Percentiles rank a stretch among this genome's conserved stretches.
Evolutionary conservation across 2,888 invertebrate species (phyloP).

Genomic region (Arctia plantaginis): DNA sequence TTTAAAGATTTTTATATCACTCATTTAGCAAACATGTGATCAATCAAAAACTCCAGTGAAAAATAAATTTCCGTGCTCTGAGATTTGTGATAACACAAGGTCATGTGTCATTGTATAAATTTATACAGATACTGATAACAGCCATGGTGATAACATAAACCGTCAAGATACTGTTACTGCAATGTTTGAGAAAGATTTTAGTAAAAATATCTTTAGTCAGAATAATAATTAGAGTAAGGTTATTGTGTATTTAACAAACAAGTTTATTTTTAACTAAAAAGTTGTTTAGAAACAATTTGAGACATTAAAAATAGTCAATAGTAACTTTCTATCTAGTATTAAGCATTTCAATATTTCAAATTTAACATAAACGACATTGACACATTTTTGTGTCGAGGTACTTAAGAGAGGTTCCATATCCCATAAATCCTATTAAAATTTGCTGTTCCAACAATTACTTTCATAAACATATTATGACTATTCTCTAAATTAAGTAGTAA

Average conservation of each 20-base stretch:
- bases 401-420: background rate
- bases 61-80: slow-evolving; percentile 33
- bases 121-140: slow-evolving; percentile 64
- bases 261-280: background rate
- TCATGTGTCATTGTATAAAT: slow-evolving; percentile 51
- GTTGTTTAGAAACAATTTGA: background rate
- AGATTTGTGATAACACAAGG: slow-evolving; percentile 44
- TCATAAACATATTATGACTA: background rate
- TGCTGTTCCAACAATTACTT: background rate
- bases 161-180: slow-evolving; percentile 56
- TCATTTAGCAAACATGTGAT: slow-evolving; percentile 25
- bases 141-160: slow-evolving; percentile 49
- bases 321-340: too few species aligned
- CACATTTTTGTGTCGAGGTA: background rate
- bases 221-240: background rate
- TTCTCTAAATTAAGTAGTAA: too few species aligned
- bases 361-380: background rate
- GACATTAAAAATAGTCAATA: background rate
- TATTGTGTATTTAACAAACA: background rate
- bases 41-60: slow-evolving; percentile 43
- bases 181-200: slow-evolving; percentile 33
- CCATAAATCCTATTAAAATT: background rate
- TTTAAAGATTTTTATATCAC: background rate
- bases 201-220: slow-evolving; percentile 10
- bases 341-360: background rate